phyloP scores from a whole-genome alignment of 2,797 vertebrate species.

The Linurgus olivaceus region DNA sequence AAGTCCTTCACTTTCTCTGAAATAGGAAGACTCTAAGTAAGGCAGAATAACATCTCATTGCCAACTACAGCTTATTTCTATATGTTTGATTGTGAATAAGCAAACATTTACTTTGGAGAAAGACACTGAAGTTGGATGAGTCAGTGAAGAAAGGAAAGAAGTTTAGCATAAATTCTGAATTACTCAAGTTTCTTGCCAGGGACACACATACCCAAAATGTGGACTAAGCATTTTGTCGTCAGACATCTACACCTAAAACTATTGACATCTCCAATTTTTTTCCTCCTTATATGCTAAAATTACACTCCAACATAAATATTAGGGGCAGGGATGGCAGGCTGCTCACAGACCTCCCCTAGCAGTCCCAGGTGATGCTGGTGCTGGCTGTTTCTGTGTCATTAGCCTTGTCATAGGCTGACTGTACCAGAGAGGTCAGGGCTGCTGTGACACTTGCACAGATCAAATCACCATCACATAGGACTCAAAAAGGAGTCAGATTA shows the following conservation, averaged over 20 bases:
- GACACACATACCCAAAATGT: not conserved
- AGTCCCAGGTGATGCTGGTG: not conserved
- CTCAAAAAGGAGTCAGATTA: not conserved
- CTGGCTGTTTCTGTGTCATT: not conserved
- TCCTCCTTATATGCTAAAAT: not conserved
- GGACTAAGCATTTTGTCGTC: not conserved
- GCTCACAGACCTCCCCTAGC: not conserved
- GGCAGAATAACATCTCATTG: not conserved
- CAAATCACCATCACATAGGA: not conserved
- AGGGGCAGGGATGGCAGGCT: not conserved
- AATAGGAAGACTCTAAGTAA: not conserved
- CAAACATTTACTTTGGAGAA: not conserved
- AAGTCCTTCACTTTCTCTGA: not conserved
- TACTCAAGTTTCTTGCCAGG: not conserved
- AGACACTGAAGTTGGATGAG: not conserved
- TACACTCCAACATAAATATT: not conserved
- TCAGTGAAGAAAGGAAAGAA: not conserved
- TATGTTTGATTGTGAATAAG: not conserved
- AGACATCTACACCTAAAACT: not conserved
- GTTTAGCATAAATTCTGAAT: fast-evolving
- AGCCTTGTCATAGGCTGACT: fast-evolving
- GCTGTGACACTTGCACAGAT: not conserved
- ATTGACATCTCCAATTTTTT: not conserved
- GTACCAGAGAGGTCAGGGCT: not conserved
- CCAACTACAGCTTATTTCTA: not conserved